Evolutionary conservation across 2,113 vertebrate genomes (phyloP).

Genomic region (Syrmaticus mikado): DNA sequence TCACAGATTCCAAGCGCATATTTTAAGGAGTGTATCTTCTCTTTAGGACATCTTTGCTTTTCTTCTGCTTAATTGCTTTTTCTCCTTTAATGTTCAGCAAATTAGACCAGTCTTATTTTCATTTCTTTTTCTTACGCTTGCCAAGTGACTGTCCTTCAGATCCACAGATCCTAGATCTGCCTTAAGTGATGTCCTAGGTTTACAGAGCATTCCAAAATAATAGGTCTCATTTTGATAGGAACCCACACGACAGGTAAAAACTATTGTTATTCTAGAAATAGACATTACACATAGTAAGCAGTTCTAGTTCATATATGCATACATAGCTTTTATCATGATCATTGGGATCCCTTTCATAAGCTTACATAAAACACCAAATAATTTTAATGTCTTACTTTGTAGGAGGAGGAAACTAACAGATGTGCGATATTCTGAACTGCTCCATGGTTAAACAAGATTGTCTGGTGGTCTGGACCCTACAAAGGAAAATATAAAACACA

Average conservation of each 20-base stretch:
- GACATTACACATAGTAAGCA: background rate
- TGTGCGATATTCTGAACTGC: conserved; percentile 97
- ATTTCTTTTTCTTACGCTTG: background rate
- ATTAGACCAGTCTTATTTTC: background rate
- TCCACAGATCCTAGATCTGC: background rate
- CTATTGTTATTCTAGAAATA: background rate
- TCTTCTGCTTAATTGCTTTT: background rate
- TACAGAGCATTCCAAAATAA: background rate
- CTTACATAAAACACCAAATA: background rate
- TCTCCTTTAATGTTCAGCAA: background rate
- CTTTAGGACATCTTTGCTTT: background rate
- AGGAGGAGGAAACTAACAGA: conserved; percentile 91
- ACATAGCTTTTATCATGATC: background rate
- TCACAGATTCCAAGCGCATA: background rate
- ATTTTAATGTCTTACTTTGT: conserved; percentile 85
- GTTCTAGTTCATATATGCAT: background rate
- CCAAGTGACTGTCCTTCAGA: background rate
- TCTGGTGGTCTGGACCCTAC: conserved; percentile 97
- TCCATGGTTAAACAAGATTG: conserved; percentile 94
- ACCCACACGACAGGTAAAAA: background rate
- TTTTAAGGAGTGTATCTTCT: background rate
- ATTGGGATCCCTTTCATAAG: background rate
- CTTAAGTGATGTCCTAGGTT: background rate
- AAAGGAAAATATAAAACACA: conserved; percentile 53
- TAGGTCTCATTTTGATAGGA: background rate